Evolutionary conservation across 2,888 invertebrate species (phyloP).

Genomic region (Eilema sororculum): DNA sequence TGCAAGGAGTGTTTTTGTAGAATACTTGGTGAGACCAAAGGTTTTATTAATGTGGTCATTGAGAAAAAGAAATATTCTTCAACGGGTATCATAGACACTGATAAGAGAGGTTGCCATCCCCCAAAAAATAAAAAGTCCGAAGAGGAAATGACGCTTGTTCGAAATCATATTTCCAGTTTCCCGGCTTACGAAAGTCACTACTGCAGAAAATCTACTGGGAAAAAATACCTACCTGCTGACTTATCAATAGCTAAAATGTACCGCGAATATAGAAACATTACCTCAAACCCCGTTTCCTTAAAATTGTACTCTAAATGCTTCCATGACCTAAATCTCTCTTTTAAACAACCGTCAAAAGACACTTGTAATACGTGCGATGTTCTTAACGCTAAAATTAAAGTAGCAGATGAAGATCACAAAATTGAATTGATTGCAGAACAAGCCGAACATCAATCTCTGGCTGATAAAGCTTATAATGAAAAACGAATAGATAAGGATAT

Average conservation of each 20-base stretch:
- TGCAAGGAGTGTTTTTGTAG: constrained; percentile 33
- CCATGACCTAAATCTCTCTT: constrained; percentile 36
- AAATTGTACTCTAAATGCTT: constrained; percentile 37
- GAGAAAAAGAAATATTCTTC: constrained; percentile 30
- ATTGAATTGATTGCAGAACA: no score
- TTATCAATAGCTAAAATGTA: constrained; percentile 39
- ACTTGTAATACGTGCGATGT: no score
- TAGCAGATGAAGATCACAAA: no score
- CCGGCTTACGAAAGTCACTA: constrained; percentile 33
- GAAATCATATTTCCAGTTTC: constrained; percentile 27
- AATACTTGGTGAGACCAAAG: constrained; percentile 27
- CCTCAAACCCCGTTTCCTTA: constrained; percentile 34
- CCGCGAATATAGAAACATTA: constrained; percentile 35
- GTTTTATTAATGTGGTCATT: constrained; percentile 28
- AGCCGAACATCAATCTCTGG: background rate
- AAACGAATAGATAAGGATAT: background rate
- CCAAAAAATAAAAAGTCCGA: constrained; percentile 33
- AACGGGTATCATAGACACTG: constrained; percentile 28
- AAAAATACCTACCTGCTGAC: constrained; percentile 37
- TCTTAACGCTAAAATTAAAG: no score
- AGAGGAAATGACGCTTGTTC: constrained; percentile 26
- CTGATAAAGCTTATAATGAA: background rate
- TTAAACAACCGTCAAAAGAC: no score
- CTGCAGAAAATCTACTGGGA: constrained; percentile 34
- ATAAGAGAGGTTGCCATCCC: constrained; percentile 31